Percentiles rank a stretch among this genome's conserved stretches.
phyloP scores from a whole-genome alignment of 2,797 vertebrate genomes.

The Myotis vivesi region DNA sequence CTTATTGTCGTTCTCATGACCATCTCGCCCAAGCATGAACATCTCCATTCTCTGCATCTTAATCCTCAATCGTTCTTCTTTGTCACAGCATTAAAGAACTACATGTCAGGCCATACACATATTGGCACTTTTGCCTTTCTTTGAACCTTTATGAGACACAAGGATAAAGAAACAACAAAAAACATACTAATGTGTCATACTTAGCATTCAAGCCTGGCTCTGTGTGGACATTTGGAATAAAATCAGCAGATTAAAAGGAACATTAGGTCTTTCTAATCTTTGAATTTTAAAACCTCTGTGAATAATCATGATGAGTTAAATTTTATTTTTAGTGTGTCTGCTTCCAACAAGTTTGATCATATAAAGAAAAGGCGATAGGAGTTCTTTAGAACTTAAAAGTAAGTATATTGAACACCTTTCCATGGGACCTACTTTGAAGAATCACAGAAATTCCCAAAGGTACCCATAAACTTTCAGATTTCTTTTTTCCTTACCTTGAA shows the following conservation, averaged over 20 bases:
- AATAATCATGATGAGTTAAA: not conserved
- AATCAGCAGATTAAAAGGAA: conserved; percentile 17
- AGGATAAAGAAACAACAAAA: not conserved
- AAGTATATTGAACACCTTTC: not conserved
- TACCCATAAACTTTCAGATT: not conserved
- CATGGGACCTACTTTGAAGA: not conserved
- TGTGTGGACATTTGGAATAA: not conserved
- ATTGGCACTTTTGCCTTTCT: not conserved
- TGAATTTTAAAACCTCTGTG: not conserved
- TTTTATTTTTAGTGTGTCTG: conserved; percentile 7
- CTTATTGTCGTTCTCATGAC: not conserved
- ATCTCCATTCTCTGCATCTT: not conserved
- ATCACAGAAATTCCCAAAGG: not conserved
- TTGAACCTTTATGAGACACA: conserved; percentile 9
- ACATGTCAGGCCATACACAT: not conserved
- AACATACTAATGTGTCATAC: not conserved
- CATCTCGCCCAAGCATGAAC: not conserved
- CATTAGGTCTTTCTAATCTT: not conserved
- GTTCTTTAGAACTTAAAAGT: not conserved
- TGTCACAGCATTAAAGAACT: not conserved
- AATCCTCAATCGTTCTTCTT: not conserved
- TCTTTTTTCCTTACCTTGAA: not conserved
- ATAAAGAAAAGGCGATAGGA: not conserved
- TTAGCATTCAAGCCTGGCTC: not conserved
- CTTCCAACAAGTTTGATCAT: not conserved